These are phyloP conservation scores for Piezodorus guildinii DNA, from an alignment of 1,140 invertebrate species.

Conservation along the genomic window DNA sequence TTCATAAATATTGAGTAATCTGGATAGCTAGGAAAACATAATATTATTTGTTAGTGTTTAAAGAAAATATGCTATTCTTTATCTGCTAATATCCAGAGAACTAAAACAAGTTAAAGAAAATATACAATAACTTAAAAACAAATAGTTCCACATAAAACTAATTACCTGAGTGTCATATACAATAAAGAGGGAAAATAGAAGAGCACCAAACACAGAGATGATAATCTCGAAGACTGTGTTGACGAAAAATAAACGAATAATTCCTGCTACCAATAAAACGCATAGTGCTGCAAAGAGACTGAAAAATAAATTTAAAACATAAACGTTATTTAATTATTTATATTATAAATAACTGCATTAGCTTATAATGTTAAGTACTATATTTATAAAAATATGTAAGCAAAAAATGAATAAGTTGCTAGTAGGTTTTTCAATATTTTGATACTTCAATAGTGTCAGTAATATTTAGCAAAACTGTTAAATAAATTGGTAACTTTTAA, in stretches of 20 bases:
- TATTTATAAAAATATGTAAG: not conserved
- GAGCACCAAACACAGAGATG: slow-evolving; percentile 56
- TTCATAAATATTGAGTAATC: no score
- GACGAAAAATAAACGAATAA: slow-evolving; percentile 61
- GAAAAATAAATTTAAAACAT: slow-evolving; percentile 29
- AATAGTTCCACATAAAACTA: slow-evolving; percentile 18
- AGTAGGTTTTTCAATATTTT: no score
- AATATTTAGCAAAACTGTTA: no score
- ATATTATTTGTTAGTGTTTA: no score
- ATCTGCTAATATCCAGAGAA: no score
- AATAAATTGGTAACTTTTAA: no score
- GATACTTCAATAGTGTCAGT: no score
- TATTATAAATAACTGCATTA: not conserved
- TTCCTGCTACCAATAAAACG: slow-evolving; percentile 55
- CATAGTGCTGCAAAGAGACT: slow-evolving; percentile 58
- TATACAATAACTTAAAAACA: no score
- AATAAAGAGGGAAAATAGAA: slow-evolving; percentile 60
- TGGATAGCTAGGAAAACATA: no score
- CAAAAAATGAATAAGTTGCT: no score
- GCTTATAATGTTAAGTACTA: not conserved
- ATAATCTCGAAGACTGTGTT: slow-evolving; percentile 52
- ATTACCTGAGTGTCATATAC: slow-evolving; percentile 46
- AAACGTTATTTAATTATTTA: not conserved
- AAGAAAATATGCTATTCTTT: no score
- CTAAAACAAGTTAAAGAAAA: no score